A percentile compares a stretch with the other conserved stretches of the same genome.
Evolutionary conservation across 2,888 invertebrate genomes (phyloP).

Genomic region (Drosophila mimica): DNA sequence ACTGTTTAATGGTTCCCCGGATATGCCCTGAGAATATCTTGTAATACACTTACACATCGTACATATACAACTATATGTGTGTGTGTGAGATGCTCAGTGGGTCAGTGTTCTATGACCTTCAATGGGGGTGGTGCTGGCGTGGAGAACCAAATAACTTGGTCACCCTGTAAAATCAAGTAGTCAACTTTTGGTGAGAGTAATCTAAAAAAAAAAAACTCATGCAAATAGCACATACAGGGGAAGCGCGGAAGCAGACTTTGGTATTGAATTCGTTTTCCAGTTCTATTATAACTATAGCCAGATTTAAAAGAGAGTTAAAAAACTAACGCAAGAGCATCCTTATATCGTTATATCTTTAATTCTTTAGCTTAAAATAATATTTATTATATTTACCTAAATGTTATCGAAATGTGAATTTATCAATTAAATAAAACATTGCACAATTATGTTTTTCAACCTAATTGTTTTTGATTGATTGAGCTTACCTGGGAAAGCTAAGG

Average conservation of each 20-base stretch:
- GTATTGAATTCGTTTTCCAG: background rate
- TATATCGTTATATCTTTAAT: background rate
- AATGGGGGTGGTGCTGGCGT: background rate
- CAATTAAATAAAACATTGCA: too few species aligned
- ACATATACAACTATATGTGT: background rate
- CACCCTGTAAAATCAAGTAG: conserved; percentile 32
- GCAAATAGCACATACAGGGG: background rate
- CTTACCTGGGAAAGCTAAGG: too few species aligned
- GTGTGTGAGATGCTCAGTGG: conserved; percentile 31
- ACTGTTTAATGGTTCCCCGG: conserved; percentile 34
- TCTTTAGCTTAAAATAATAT: background rate
- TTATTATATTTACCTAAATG: background rate
- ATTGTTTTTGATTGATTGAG: too few species aligned
- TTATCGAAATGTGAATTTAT: too few species aligned
- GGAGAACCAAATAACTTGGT: conserved; percentile 6
- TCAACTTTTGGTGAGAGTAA: conserved; percentile 13
- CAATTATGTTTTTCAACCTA: too few species aligned
- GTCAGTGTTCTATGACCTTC: conserved; percentile 56
- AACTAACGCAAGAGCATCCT: background rate
- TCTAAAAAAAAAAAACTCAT: too few species aligned
- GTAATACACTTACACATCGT: conserved; percentile 12
- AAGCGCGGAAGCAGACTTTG: background rate
- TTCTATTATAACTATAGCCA: background rate
- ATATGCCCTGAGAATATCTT: conserved; percentile 34
- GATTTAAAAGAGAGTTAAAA: background rate